Evolutionary conservation across 2,888 invertebrate genomes (phyloP), one percentile per base, ranked within the genome.

Genomic region (Loripinus fragilis): DNA sequence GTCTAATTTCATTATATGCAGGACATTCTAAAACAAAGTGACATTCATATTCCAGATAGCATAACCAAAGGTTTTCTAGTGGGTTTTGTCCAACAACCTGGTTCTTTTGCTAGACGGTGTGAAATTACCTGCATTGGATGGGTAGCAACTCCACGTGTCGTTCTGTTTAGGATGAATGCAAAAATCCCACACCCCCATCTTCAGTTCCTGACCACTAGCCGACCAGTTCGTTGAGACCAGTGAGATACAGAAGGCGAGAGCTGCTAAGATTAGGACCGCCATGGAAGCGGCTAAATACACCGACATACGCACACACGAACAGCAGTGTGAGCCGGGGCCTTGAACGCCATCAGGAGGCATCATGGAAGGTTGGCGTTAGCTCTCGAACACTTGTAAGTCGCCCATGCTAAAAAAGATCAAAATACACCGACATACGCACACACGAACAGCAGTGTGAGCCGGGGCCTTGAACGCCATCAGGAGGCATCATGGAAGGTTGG

Each of bases 141-240:
- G 82, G 52, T 76, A 76, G 42, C 87, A 87, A 12, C 41, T 68
- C 84, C 82, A 84, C 5, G 52, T 55, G 48, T 69, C 64, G 35
- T 68, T 72, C 23, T 69, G 30, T 8, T 65, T 65, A 17, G 71
- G 33, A 48, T 72, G 70, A 35, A 85, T 66, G 64, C 88, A 88
- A 69, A 78, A 85, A 64, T 85, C 80, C 88, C 88, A 88, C 35
- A 88, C 60, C 0, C 88, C 88, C 73, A 88, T 82, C 67, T 80
- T 82, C 74, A 88, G 74, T 23, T 73, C 64, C 45, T 79, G 76
- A 12, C 86, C 86, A 60, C 86, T 85, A 10, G 76, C 69, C 42
- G 86, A 83, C 88, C 88, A 88, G 50, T 84, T 85, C 15, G 71
- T 83, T 30, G 87, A 86, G 55, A 84, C 80, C 65, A 87, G 66